phyloP scores from a whole-genome alignment of 2,888 invertebrate genomes.

The Leucania comma region DNA sequence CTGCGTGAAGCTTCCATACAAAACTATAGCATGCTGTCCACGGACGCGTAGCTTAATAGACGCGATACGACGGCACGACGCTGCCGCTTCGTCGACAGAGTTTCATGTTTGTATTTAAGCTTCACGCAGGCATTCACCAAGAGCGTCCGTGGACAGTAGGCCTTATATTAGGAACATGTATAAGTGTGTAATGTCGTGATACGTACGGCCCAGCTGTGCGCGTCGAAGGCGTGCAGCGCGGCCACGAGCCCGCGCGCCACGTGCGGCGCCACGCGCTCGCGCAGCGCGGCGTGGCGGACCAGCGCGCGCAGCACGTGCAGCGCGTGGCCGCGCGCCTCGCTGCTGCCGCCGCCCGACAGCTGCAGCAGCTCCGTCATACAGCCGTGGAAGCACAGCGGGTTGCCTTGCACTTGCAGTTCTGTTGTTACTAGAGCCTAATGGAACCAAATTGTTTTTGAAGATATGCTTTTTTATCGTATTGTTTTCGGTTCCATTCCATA shows the following conservation, averaged over 20 bases:
- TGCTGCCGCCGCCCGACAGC: conserved; percentile 76
- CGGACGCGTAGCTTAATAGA: no score
- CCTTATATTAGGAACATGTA: no score
- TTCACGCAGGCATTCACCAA: no score
- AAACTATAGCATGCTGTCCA: no score
- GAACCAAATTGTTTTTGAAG: no score
- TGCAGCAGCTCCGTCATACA: conserved; percentile 90
- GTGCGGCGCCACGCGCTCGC: conserved; percentile 91
- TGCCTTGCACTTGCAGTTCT: conserved; percentile 91
- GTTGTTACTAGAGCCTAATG: conserved; percentile 94
- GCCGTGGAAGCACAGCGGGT: conserved; percentile 89
- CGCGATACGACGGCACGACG: no score
- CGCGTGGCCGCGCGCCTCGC: conserved; percentile 93
- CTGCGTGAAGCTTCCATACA: no score
- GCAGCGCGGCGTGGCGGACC: conserved; percentile 94
- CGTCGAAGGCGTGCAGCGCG: conserved; percentile 94
- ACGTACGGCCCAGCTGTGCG: conserved; percentile 92
- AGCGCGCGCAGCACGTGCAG: conserved; percentile 96
- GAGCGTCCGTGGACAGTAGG: no score
- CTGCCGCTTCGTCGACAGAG: no score
- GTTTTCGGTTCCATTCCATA: background rate
- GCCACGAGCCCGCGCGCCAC: conserved; percentile 93
- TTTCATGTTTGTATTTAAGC: no score
- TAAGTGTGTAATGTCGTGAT: no score
- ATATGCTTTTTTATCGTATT: background rate